Evolutionary conservation across 2,113 vertebrate genomes (phyloP).

Genomic region (Reinhardtius hippoglossoides): DNA sequence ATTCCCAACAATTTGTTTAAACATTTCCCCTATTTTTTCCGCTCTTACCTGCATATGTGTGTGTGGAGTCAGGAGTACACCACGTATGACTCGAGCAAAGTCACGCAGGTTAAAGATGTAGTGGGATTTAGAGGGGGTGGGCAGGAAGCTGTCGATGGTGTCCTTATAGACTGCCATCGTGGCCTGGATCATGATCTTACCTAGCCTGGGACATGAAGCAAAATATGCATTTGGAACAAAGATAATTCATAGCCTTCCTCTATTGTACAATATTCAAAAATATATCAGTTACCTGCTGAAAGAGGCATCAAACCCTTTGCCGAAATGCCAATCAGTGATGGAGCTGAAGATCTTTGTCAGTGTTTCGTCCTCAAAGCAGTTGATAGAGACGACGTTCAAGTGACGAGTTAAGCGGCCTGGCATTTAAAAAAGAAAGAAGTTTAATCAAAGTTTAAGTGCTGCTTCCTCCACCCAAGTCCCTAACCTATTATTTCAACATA

Average conservation of each 20-base stretch:
- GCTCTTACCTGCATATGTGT: constrained; percentile 88
- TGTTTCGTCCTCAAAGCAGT: constrained; percentile 89
- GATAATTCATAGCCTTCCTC: background rate
- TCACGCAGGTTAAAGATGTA: constrained; percentile 95
- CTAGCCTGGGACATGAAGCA: constrained; percentile 78
- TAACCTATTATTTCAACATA: constrained; percentile 56
- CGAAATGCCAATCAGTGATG: constrained; percentile 92
- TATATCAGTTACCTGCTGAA: constrained; percentile 85
- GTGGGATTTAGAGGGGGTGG: constrained; percentile 95
- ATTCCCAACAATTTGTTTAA: background rate
- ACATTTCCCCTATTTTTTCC: background rate
- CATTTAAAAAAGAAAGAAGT: constrained; percentile 13
- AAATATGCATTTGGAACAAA: background rate
- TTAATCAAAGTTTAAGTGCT: background rate
- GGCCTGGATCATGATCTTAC: constrained; percentile 90
- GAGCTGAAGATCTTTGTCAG: constrained; percentile 91
- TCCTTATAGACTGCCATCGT: constrained; percentile 89
- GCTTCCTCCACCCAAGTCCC: background rate
- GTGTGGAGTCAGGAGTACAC: constrained; percentile 89
- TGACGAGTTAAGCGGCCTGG: constrained; percentile 92
- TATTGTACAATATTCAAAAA: background rate
- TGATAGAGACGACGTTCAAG: constrained; percentile 89
- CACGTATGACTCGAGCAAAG: constrained; percentile 90
- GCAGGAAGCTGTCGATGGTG: constrained; percentile 88
- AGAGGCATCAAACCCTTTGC: constrained; percentile 86